Conservation (phyloP, 2,113 vertebrate genomes). For the Ptilorrhoa leucosticta region DNA sequence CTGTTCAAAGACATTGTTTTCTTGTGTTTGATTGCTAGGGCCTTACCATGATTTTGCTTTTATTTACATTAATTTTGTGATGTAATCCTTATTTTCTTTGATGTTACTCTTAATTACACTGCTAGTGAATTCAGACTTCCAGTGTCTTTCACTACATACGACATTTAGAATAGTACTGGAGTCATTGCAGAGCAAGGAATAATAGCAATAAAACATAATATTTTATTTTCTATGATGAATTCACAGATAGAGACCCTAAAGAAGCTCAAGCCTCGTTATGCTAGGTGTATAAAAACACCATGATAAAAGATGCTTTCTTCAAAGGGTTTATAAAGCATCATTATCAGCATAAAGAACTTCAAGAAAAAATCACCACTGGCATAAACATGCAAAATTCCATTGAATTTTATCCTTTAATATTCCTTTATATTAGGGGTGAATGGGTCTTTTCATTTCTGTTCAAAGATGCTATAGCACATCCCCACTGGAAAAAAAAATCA, state of each 20-base stretch:
- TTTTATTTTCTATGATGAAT: not conserved
- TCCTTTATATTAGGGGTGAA: constrained; percentile 1
- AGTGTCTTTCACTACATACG: not conserved
- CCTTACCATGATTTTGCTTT: constrained; percentile 1
- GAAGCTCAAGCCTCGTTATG: not conserved
- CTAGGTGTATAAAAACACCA: not conserved
- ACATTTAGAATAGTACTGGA: not conserved
- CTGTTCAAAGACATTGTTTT: not conserved
- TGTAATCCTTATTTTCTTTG: not conserved
- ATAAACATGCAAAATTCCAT: constrained; percentile 12
- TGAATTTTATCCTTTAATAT: constrained; percentile 25
- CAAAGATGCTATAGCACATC: constrained; percentile 1
- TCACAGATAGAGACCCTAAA: not conserved
- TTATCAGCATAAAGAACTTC: constrained; percentile 1
- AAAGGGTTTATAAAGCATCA: constrained; percentile 7
- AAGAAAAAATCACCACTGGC: constrained; percentile 34
- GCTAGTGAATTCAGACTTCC: not conserved
- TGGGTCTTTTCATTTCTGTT: constrained; percentile 19
- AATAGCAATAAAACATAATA: not conserved
- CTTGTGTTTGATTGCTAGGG: not conserved
- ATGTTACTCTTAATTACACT: not conserved
- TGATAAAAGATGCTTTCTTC: constrained; percentile 18
- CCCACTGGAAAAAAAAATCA: not conserved
- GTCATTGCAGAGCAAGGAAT: not conserved
- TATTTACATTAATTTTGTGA: not conserved